Base-by-base conservation (phyloP, 2,113 vertebrate genomes). In the Oxygymnocypris stewartii region DNA sequence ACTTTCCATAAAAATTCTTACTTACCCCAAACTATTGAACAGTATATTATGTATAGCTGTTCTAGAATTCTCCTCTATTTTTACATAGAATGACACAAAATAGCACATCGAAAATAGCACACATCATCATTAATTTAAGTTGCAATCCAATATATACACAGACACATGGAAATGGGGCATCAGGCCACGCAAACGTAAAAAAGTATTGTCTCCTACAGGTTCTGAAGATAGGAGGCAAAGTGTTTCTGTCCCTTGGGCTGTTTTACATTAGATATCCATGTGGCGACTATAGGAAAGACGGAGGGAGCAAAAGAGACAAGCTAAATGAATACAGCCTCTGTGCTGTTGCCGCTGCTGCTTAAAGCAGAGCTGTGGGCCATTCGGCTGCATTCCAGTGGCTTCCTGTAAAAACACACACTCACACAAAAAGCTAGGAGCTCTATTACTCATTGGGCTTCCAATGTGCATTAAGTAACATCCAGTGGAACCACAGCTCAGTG, bases 221-320 rank as follows among this genome's bases (percentile, higher is more conserved):
- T 75, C 42, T 47, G 73, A 14, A 12, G 73, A 75, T 75, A 47
- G 12, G 10, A 44, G 11, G 73, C 11, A 44, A 75, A 75, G 11
- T 13, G 8, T 81, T 81, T 81, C 59, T 28, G 35, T 47, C 79
- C 40, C 79, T 28, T 47, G 54, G 59, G 59, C 20, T 47, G 25
- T 42, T 44, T 59, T 69, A 79, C 28, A 51, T 57, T 89, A 77
- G 85, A 84, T 69, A 61, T 88, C 90, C 75, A 88, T 75, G 88
- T 0, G 9, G 85, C 87, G 85, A 91, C 88, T 90, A 90, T 89
- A 89, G 25, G 71, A 76, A 47, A 51, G 71, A 71, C 10, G 20
- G 61, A 35, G 81, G 44, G 37, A 86, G n/a, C n/a, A n/a, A 76
- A 79, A 51, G 51, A 35, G 59, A 77, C 6, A 14, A 57, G 51